Conservation (phyloP, 2,113 vertebrate species). For the Oceanodroma tethys region DNA sequence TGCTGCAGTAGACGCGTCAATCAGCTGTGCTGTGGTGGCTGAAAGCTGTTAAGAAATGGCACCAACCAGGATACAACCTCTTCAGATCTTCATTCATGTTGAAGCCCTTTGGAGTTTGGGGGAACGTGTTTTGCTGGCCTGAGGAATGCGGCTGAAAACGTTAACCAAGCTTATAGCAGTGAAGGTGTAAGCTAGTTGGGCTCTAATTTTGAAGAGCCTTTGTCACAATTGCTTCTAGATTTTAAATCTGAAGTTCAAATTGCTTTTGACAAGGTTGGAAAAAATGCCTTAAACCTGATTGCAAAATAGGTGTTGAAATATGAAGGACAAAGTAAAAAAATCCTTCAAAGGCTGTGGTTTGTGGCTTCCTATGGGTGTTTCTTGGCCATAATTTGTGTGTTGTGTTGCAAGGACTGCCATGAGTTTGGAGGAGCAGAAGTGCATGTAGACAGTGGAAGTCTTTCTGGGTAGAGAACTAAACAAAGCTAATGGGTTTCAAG, state of each 20-base stretch:
- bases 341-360: neutral
- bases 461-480: neutral
- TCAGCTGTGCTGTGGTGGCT: neutral
- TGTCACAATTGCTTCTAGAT: neutral
- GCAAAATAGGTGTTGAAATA: neutral
- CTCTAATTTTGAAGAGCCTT: neutral
- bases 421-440: neutral
- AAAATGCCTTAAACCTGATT: neutral
- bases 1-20: rapidly evolving
- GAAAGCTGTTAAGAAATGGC: neutral
- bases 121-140: neutral
- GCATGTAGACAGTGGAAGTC: neutral
- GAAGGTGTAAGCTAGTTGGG: neutral
- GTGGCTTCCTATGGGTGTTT: neutral
- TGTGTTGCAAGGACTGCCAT: neutral
- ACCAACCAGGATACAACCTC: rapidly evolving
- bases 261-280: neutral
- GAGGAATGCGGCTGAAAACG: neutral
- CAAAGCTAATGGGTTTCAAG: neutral
- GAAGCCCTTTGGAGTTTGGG: neutral
- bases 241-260: neutral
- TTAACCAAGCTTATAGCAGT: neutral
- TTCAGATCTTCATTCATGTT: neutral
- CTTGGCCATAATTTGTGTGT: neutral
- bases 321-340: neutral